Conservation (phyloP, 2,797 vertebrate species). For the Synaphobranchus kaupii region DNA sequence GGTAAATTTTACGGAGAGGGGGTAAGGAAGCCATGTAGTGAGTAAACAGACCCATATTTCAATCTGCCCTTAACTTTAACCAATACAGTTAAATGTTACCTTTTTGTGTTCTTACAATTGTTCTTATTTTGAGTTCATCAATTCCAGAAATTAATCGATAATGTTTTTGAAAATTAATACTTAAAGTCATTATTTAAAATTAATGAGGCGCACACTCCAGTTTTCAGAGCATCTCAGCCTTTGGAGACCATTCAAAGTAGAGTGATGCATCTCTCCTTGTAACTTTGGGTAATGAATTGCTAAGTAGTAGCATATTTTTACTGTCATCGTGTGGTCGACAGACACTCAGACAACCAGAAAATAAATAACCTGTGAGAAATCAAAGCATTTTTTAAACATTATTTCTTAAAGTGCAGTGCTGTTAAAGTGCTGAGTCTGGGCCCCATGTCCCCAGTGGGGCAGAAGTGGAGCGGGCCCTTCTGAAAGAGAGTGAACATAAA, state of each 20-base stretch:
- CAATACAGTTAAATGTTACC: not conserved
- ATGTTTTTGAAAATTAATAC: not conserved
- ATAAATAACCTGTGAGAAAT: not conserved
- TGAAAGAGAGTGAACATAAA: conserved; percentile 14
- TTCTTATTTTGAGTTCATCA: not conserved
- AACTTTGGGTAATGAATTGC: not conserved
- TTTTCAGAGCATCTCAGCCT: not conserved
- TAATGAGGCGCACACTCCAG: not conserved
- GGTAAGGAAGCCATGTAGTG: not conserved
- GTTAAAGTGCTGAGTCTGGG: not conserved
- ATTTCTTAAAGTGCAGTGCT: not conserved
- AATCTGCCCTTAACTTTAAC: not conserved
- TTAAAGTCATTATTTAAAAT: not conserved
- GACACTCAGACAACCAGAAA: not conserved
- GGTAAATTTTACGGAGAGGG: not conserved
- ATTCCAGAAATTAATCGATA: not conserved
- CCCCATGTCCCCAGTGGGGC: not conserved
- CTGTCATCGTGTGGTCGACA: not conserved
- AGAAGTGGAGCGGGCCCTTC: not conserved
- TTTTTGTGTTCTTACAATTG: not conserved
- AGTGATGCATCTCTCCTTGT: not conserved
- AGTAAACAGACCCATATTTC: conserved; percentile 4
- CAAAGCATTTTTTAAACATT: not conserved
- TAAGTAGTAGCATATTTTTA: not conserved
- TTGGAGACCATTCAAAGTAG: not conserved